These are phyloP conservation scores for Macrosteles quadrilineatus DNA, from an alignment of 1,140 invertebrate genomes.

Conservation along the genomic window DNA sequence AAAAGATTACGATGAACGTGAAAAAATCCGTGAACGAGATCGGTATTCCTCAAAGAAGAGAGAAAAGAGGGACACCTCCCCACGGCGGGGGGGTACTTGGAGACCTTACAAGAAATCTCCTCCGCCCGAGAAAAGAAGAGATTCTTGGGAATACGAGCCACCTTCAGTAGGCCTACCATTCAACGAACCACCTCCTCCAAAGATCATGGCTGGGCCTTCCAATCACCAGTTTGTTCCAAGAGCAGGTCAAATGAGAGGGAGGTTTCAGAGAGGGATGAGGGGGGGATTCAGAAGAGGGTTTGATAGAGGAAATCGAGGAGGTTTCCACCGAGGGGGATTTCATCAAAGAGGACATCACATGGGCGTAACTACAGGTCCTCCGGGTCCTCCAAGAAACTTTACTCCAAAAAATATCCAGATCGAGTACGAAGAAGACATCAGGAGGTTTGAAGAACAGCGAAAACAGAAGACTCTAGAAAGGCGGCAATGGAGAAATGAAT, in stretches of 20 bases:
- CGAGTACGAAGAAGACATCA: conserved; percentile 41
- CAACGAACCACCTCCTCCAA: neutral
- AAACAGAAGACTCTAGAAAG: conserved; percentile 20
- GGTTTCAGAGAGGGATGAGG: conserved; percentile 9
- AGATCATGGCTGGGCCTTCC: neutral
- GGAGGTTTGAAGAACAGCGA: conserved; percentile 38
- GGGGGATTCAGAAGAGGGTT: neutral
- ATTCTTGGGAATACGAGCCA: conserved; percentile 31
- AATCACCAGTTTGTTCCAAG: neutral
- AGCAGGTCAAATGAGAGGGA: conserved; percentile 15
- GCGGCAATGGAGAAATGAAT: conserved; percentile 3
- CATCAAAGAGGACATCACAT: conserved; percentile 12
- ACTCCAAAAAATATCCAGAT: conserved; percentile 27
- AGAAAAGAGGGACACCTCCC: conserved; percentile 6
- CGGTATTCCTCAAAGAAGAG: conserved; percentile 14
- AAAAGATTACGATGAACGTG: conserved; percentile 1
- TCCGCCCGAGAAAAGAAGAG: conserved; percentile 4
- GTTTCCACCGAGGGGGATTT: conserved; percentile 13
- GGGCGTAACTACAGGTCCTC: neutral
- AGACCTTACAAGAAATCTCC: conserved; percentile 7
- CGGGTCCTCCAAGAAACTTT: conserved; percentile 11
- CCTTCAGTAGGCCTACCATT: conserved; percentile 9
- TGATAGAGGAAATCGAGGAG: neutral
- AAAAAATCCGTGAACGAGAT: neutral
- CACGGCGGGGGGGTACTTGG: no score